Evolutionary conservation across 2,113 vertebrate genomes (phyloP).

Genomic region (Pelodiscus sinensis): DNA sequence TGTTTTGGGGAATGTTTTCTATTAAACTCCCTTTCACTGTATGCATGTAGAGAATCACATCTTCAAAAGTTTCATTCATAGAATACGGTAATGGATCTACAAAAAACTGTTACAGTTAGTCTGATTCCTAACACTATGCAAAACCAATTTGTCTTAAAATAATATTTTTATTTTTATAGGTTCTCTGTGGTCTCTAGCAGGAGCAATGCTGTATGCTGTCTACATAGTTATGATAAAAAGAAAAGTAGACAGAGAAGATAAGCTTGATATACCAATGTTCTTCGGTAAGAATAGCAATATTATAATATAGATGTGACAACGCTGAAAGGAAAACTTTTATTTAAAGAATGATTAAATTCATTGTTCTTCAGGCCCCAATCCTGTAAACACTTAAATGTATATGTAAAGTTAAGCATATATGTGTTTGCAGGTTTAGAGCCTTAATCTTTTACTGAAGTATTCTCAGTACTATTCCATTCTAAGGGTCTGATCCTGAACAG

Average conservation of each 20-base stretch:
- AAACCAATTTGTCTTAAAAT: neutral
- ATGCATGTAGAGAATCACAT: neutral
- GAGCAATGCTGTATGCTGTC: constrained; percentile 91
- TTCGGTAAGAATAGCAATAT: constrained; percentile 85
- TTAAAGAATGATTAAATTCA: neutral
- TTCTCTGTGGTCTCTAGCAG: constrained; percentile 93
- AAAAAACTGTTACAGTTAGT: neutral
- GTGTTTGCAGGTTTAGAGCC: neutral
- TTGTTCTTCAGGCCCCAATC: neutral
- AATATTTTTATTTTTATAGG: constrained; percentile 74
- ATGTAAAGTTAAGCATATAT: neutral
- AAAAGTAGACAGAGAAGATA: constrained; percentile 95
- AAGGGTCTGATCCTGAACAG: neutral
- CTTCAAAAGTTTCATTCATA: neutral
- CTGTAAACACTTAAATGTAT: neutral
- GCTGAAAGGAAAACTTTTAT: neutral
- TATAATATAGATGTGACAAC: neutral
- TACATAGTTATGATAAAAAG: constrained; percentile 98
- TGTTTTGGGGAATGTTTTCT: neutral
- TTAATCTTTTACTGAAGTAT: neutral
- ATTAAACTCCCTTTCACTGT: neutral
- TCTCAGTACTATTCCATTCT: neutral
- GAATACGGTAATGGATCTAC: neutral
- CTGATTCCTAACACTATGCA: neutral
- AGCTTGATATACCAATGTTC: constrained; percentile 97